Evolutionary conservation across 1,140 invertebrate genomes (phyloP).

Genomic region (Lerema accius): DNA sequence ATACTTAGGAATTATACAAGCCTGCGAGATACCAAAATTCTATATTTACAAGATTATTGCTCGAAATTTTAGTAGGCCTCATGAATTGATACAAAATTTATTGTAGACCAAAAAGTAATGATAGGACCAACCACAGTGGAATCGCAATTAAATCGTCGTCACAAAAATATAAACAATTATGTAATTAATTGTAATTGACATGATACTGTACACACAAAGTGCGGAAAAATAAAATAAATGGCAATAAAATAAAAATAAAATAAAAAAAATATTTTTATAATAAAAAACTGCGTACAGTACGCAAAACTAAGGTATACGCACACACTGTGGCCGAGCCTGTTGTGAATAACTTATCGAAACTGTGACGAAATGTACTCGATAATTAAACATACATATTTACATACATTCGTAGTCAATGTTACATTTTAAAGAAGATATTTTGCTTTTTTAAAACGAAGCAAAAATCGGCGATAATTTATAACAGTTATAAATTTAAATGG

Average conservation of each 20-base stretch:
- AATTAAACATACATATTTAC: too few species aligned
- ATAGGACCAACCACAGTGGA: conserved; percentile 1
- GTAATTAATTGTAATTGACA: conserved; percentile 2
- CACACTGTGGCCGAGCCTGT: conserved; percentile 8
- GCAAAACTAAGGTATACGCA: not conserved
- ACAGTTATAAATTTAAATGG: too few species aligned
- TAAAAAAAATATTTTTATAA: too few species aligned
- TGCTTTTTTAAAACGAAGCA: too few species aligned
- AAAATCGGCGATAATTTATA: too few species aligned
- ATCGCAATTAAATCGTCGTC: not conserved
- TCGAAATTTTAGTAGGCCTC: conserved; percentile 20
- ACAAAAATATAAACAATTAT: not conserved
- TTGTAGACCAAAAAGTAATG: not conserved
- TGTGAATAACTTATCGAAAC: not conserved
- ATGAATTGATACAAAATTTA: conserved; percentile 10
- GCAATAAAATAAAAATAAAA: too few species aligned
- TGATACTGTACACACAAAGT: not conserved
- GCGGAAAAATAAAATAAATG: too few species aligned
- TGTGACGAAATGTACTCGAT: not conserved
- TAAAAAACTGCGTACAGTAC: not conserved
- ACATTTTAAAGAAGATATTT: too few species aligned
- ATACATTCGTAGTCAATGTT: too few species aligned
- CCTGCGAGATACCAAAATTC: conserved; percentile 20
- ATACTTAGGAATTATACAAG: not conserved
- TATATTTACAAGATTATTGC: conserved; percentile 35